These are phyloP conservation scores for Coenonympha arcania DNA, from an alignment of 2,888 invertebrate genomes.

Conservation along the genomic window DNA sequence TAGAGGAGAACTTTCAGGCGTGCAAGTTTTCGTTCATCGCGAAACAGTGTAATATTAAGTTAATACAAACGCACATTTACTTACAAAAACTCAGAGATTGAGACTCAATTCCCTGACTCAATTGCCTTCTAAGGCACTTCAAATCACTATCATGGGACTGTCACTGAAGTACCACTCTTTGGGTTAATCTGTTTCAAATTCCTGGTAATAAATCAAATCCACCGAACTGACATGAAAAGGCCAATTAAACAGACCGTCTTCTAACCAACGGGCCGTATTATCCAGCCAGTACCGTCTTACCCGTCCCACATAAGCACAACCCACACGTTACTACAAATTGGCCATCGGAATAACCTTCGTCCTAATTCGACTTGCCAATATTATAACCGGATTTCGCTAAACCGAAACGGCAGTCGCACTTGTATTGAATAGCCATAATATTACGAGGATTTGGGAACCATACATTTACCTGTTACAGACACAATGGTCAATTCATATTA, in stretches of 20 bases:
- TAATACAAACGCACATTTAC: no score
- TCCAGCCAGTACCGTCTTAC: not conserved
- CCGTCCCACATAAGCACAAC: not conserved
- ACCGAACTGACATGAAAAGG: slow-evolving; percentile 1
- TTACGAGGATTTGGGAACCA: not conserved
- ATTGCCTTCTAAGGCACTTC: not conserved
- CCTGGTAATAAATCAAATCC: slow-evolving; percentile 1
- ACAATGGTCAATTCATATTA: no score
- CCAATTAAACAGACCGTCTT: not conserved
- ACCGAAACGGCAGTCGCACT: not conserved
- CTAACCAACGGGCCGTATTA: not conserved
- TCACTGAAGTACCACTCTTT: not conserved
- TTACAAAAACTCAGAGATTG: no score
- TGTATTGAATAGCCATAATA: not conserved
- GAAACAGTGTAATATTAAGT: no score
- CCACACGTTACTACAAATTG: slow-evolving; percentile 12
- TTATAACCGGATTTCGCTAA: not conserved
- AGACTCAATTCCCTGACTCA: no score
- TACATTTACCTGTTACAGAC: no score
- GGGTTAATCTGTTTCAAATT: not conserved
- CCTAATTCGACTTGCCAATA: slow-evolving; percentile 15
- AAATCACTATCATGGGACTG: no score
- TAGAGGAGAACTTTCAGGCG: no score
- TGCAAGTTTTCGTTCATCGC: no score
- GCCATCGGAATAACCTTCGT: slow-evolving; percentile 12